Base-by-base conservation (phyloP, 2,888 invertebrate species). In the Nemapogon koenigi region DNA sequence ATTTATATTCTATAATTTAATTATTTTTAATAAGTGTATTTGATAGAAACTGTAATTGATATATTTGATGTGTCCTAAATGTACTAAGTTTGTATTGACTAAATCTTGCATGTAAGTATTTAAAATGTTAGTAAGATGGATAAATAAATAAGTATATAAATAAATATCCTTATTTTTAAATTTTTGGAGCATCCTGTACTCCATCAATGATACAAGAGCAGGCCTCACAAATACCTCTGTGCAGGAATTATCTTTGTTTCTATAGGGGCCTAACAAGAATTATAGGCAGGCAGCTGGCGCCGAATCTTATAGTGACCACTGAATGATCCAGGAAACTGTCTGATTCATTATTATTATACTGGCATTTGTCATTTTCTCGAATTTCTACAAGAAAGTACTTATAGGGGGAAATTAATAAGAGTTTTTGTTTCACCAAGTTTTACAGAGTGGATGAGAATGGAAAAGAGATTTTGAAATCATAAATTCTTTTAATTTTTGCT, bases 201-300 rank as follows among this genome's bases (percentile, higher is more conserved):
- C 18, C 15, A 27, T 14, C 17, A 18, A 18, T 35, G n/a, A 4
- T 7, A 17, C 60, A 58, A 63, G 63, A 62, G 55, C 58, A 62
- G 65, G 38, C 60, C 58, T 49, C 48, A 51, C 57, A 62, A 63
- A 65, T 63, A 59, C 55, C 57, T 60, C 54, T 44, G 45, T 44
- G 44, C 42, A 45, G 51, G 55, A 57, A 64, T 62, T 60, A 66
- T 65, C 62, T 57, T 59, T 57, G 60, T 58, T 55, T 51, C 59
- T 62, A 63, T 62, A 59, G 68, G 53, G 55, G 58, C 53, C 57
- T 63, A 59, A 63, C 63, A 58, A 65, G 67, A 69, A 56, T 66
- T 67, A 68, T 62, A 50, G 54, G 46, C 40, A 51, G 62, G 52
- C 62, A 63, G 62, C 59, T 58, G 67, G 60, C 59, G 59, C 48